phyloP scores from a whole-genome alignment of 2,113 vertebrate species.

The Nibea coibor region DNA sequence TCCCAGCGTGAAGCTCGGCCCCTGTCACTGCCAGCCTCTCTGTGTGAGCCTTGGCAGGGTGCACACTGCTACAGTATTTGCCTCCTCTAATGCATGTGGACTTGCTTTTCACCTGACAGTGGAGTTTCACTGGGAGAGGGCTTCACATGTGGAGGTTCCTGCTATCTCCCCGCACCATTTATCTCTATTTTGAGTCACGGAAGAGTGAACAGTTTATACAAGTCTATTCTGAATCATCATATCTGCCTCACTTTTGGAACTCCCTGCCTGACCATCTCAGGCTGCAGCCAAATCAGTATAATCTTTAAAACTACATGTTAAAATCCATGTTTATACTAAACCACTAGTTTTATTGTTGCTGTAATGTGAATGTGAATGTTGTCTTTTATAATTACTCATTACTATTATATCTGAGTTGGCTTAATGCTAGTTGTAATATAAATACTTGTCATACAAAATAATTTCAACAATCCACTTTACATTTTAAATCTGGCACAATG shows the following conservation, averaged over 20 bases:
- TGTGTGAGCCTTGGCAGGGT: slow-evolving; percentile 41
- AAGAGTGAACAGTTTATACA: slow-evolving; percentile 10
- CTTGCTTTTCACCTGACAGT: slow-evolving; percentile 50
- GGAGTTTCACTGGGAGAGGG: slow-evolving; percentile 22
- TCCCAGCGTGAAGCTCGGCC: slow-evolving; percentile 11
- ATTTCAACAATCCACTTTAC: no score
- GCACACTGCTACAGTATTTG: slow-evolving; percentile 19
- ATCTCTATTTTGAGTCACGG: slow-evolving; percentile 43
- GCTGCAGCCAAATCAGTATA: slow-evolving; percentile 10
- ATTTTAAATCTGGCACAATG: not conserved
- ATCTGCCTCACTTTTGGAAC: not conserved
- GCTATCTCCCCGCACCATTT: slow-evolving; percentile 24
- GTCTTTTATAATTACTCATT: no score
- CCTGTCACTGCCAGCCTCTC: slow-evolving; percentile 19
- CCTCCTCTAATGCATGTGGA: slow-evolving; percentile 45
- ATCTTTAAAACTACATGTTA: not conserved
- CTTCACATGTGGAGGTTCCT: slow-evolving; percentile 23
- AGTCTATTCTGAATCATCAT: slow-evolving; percentile 25
- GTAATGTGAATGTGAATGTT: no score
- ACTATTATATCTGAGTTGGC: no score
- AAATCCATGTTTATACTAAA: not conserved
- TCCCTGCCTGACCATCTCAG: slow-evolving; percentile 3
- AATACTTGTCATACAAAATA: no score
- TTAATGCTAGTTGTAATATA: no score
- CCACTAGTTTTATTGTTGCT: not conserved